A percentile compares a stretch with the other conserved stretches of the same genome.
phyloP scores from a whole-genome alignment of 2,113 vertebrate species.

The Theropithecus gelada region DNA sequence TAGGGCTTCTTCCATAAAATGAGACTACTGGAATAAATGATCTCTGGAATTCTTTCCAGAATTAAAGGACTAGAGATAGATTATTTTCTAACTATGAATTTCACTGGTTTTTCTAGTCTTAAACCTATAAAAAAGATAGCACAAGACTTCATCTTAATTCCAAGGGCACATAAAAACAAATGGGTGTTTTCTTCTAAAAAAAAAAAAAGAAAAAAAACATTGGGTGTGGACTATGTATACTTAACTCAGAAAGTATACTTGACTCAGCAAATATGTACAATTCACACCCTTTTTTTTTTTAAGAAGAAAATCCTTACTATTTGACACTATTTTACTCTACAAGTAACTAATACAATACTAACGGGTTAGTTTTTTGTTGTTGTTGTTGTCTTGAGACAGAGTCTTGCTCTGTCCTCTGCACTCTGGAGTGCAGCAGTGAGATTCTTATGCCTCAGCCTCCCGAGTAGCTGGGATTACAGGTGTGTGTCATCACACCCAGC shows the following conservation, averaged over 20 bases:
- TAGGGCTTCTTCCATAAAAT: not conserved
- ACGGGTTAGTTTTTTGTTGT: not conserved
- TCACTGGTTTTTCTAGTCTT: not conserved
- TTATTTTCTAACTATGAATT: not conserved
- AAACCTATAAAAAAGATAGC: not conserved
- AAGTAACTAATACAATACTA: not conserved
- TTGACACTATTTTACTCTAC: slow-evolving; percentile 4
- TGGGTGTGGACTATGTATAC: too few relatives aligned
- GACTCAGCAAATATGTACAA: not conserved
- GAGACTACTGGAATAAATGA: not conserved
- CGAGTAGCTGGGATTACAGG: too few relatives aligned
- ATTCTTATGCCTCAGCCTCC: too few relatives aligned
- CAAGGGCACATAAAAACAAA: not conserved
- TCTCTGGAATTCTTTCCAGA: not conserved
- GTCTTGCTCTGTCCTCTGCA: too few relatives aligned
- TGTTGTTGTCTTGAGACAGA: not conserved
- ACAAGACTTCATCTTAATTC: slow-evolving; percentile 7
- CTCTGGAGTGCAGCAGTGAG: too few relatives aligned
- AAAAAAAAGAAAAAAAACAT: too few relatives aligned
- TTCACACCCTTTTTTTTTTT: slow-evolving; percentile 2
- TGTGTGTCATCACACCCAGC: too few relatives aligned
- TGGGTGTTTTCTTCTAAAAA: too few relatives aligned
- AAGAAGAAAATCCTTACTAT: not conserved
- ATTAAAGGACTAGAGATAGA: not conserved
- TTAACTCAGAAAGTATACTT: not conserved